A percentile compares a stretch with the other conserved stretches of the same genome.
These are phyloP conservation scores for Hemichromis elongatus DNA, from an alignment of 2,113 vertebrate genomes.

Conservation along the genomic window DNA sequence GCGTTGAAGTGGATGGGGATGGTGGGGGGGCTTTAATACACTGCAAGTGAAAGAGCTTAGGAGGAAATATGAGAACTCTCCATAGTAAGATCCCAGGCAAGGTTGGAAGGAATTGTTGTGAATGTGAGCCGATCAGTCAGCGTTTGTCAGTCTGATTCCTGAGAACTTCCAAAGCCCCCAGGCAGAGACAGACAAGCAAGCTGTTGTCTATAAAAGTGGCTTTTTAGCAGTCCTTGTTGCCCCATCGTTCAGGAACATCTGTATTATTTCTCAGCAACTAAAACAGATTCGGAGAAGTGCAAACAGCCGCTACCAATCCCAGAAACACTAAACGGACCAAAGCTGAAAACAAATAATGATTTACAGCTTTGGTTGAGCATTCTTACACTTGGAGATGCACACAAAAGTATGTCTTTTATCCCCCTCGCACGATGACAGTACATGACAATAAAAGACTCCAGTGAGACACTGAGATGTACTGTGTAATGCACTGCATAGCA, in stretches of 20 bases:
- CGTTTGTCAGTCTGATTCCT: slow-evolving; percentile 66
- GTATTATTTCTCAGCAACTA: slow-evolving; percentile 8
- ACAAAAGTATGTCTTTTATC: neutral
- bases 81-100: slow-evolving; percentile 59
- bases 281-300: neutral
- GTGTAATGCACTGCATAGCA: slow-evolving; percentile 38
- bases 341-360: neutral
- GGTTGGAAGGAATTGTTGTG: slow-evolving; percentile 59
- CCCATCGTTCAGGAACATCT: slow-evolving; percentile 26
- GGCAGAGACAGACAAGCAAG: slow-evolving; percentile 53
- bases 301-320: slow-evolving; percentile 1
- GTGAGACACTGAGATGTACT: slow-evolving; percentile 9
- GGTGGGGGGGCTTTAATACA: slow-evolving; percentile 66
- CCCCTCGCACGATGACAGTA: neutral
- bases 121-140: slow-evolving; percentile 70
- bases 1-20: slow-evolving; percentile 22
- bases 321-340: neutral
- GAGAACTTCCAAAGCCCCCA: slow-evolving; percentile 56
- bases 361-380: neutral
- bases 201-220: slow-evolving; percentile 58
- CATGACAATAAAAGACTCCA: slow-evolving; percentile 15
- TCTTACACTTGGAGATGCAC: neutral
- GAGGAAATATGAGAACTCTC: slow-evolving; percentile 71
- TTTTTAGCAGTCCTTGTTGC: slow-evolving; percentile 34
- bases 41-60: slow-evolving; percentile 69